Evolutionary conservation across 2,888 invertebrate genomes (phyloP).

Genomic region (Elysia crispata): DNA sequence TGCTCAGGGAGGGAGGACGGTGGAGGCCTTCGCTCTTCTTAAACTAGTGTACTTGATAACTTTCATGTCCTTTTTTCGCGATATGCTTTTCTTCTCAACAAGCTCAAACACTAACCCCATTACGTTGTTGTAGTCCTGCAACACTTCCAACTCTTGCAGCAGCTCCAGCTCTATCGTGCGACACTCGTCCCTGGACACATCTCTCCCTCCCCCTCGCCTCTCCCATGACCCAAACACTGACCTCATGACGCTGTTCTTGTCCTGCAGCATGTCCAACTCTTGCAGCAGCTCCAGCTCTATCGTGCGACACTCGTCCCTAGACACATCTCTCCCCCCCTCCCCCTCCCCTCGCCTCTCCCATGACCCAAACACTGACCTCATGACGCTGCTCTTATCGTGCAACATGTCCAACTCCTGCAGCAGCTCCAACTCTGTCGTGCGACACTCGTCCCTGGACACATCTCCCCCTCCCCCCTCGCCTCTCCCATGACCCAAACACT

Average conservation of each 20-base stretch:
- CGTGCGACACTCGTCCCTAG: background rate
- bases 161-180: constrained; percentile 66
- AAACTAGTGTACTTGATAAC: too few species aligned
- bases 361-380: too few species aligned
- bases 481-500: constrained; percentile 53
- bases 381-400: constrained; percentile 72
- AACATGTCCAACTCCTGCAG: constrained; percentile 69
- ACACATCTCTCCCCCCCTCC: too few species aligned
- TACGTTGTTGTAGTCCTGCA: constrained; percentile 72
- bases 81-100: too few species aligned
- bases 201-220: constrained; percentile 50
- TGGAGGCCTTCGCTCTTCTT: too few species aligned
- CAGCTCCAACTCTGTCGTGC: constrained; percentile 67
- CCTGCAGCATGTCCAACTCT: background rate
- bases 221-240: background rate
- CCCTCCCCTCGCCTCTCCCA: too few species aligned
- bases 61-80: too few species aligned
- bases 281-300: background rate
- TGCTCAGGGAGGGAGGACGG: background rate
- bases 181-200: constrained; percentile 69
- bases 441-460: too few species aligned
- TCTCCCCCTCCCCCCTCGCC: background rate
- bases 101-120: constrained; percentile 57
- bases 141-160: constrained; percentile 68
- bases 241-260: background rate